Percentiles rank a stretch among this genome's conserved stretches.
These are phyloP conservation scores for Cynoglossus semilaevis DNA, from an alignment of 2,113 vertebrate genomes.

Conservation along the genomic window DNA sequence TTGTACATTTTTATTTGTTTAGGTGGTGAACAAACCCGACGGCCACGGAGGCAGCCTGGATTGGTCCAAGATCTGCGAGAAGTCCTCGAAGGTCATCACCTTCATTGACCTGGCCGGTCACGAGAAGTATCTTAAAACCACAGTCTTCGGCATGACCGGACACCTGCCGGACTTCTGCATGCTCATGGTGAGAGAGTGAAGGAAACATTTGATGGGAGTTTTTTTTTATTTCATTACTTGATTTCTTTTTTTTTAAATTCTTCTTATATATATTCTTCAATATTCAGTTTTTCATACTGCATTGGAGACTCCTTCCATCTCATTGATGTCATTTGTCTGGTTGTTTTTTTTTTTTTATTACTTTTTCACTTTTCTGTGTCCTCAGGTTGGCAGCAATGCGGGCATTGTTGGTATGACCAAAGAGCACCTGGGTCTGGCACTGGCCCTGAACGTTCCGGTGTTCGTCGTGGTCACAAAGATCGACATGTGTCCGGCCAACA, in stretches of 20 bases:
- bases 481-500: slow-evolving; percentile 96
- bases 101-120: slow-evolving; percentile 95
- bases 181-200: slow-evolving; percentile 87
- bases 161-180: slow-evolving; percentile 97
- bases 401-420: slow-evolving; percentile 97
- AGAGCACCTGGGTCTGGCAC: slow-evolving; percentile 90
- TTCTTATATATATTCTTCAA: no score
- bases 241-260: no score
- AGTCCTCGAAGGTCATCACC: slow-evolving; percentile 93
- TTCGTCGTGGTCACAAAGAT: slow-evolving; percentile 98
- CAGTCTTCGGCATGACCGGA: slow-evolving; percentile 96
- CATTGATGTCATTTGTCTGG: no score
- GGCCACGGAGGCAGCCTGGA: slow-evolving; percentile 91
- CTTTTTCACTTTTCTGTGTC: neutral
- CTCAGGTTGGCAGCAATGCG: slow-evolving; percentile 92
- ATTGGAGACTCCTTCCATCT: no score
- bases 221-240: neutral
- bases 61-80: slow-evolving; percentile 96
- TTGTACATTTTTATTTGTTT: slow-evolving; percentile 10
- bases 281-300: no score
- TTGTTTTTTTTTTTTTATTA: neutral
- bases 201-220: neutral
- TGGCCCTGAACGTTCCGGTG: slow-evolving; percentile 92
- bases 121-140: slow-evolving; percentile 95
- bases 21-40: slow-evolving; percentile 94